Percentiles rank a stretch among this genome's conserved stretches.
Conservation (phyloP, 1,140 invertebrate species). For the Drosophila parabipectinata region DNA sequence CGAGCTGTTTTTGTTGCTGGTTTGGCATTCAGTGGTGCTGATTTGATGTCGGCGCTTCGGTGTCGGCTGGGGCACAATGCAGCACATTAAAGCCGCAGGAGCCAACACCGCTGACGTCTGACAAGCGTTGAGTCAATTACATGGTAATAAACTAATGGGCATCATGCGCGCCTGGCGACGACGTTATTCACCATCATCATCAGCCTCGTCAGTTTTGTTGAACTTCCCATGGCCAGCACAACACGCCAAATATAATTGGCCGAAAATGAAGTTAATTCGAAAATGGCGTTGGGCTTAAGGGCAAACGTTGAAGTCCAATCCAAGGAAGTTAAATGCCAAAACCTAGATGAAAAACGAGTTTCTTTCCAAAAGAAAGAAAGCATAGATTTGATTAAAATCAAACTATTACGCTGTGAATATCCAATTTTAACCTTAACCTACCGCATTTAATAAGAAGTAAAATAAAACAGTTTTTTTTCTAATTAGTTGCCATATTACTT, state of each 20-base stretch:
- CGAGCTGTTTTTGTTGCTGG: conserved; percentile 55
- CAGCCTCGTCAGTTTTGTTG: conserved; percentile 51
- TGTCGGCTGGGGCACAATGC: conserved; percentile 65
- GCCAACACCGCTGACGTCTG: conserved; percentile 47
- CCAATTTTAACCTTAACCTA: no score
- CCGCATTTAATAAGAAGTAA: neutral
- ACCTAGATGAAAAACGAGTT: neutral
- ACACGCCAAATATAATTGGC: conserved; percentile 59
- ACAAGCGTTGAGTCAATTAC: conserved; percentile 81
- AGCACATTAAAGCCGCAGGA: conserved; percentile 78
- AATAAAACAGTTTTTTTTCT: neutral
- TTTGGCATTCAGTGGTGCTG: conserved; percentile 22
- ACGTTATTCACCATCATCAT: conserved; percentile 44
- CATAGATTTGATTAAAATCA: neutral
- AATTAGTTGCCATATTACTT: conserved; percentile 5
- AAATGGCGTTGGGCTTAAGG: conserved; percentile 21
- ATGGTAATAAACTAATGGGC: conserved; percentile 80
- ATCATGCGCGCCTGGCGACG: conserved; percentile 46
- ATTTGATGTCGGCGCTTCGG: conserved; percentile 13
- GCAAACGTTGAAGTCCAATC: conserved; percentile 26
- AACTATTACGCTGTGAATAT: no score
- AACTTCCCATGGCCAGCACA: conserved; percentile 56
- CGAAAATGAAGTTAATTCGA: conserved; percentile 22
- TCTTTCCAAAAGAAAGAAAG: neutral
- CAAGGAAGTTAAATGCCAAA: conserved; percentile 5